phyloP scores from a whole-genome alignment of 2,797 vertebrate species.

The Apodemus agrarius region DNA sequence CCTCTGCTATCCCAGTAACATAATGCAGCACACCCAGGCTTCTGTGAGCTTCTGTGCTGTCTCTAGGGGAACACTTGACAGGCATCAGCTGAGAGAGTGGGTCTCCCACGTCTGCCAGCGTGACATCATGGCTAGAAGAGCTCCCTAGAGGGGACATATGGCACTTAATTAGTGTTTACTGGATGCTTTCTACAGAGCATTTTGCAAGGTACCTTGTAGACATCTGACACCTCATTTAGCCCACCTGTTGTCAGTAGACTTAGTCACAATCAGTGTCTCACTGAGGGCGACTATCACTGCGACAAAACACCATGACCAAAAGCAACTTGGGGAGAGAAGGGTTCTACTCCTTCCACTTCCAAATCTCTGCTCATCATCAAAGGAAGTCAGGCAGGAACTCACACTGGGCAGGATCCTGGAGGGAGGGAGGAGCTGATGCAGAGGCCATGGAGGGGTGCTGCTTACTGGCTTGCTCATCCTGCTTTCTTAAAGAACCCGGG shows the following conservation, averaged over 20 bases:
- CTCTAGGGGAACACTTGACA: not conserved
- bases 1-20: not conserved
- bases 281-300: not conserved
- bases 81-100: not conserved
- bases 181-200: not conserved
- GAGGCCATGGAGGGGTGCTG: not conserved
- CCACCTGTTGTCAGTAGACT: not conserved
- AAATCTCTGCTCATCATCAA: too few species aligned
- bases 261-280: not conserved
- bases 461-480: not conserved
- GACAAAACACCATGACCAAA: not conserved
- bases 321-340: not conserved
- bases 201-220: not conserved
- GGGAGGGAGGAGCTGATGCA: not conserved
- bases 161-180: not conserved
- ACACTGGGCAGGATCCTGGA: not conserved
- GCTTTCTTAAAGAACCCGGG: not conserved
- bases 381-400: not conserved
- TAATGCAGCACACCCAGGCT: not conserved
- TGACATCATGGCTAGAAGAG: not conserved
- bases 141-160: not conserved
- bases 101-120: not conserved
- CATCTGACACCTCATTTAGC: not conserved
- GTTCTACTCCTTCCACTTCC: too few species aligned
- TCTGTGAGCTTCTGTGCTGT: not conserved